phyloP scores from a whole-genome alignment of 64 coral and sea anemone genomes.

The Catalaphyllia jardinei region DNA sequence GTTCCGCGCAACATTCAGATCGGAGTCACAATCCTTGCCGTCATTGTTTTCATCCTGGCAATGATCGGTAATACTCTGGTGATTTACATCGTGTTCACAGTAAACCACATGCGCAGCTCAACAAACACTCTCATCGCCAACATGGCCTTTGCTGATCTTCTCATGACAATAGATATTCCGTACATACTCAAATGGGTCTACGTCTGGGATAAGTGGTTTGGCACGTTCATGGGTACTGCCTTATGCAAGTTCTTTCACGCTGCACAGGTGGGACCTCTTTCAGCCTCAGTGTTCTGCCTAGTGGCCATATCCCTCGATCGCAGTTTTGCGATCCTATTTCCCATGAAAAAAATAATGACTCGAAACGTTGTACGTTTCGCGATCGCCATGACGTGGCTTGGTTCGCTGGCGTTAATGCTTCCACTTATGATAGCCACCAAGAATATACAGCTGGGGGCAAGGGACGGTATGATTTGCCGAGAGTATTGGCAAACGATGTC shows the following conservation, averaged over 20 bases:
- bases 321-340: conserved; percentile 46
- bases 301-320: conserved; percentile 60
- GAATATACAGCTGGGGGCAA: too few relatives aligned
- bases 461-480: too few relatives aligned
- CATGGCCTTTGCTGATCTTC: conserved; percentile 65
- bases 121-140: conserved; percentile 72
- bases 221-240: conserved; percentile 31
- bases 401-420: not conserved
- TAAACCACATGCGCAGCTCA: conserved; percentile 68
- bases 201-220: conserved; percentile 40
- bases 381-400: conserved; percentile 26
- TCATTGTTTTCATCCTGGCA: conserved; percentile 32
- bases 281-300: conserved; percentile 40
- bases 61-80: conserved; percentile 34
- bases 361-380: conserved; percentile 25
- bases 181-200: conserved; percentile 61
- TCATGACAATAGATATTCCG: conserved; percentile 59
- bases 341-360: conserved; percentile 56
- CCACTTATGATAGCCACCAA: not conserved
- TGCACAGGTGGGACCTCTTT: conserved; percentile 48
- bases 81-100: conserved; percentile 52
- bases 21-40: conserved; percentile 49
- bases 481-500: too few relatives aligned
- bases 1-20: conserved; percentile 29
- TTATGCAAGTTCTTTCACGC: conserved; percentile 48